Evolutionary conservation across 2,888 invertebrate genomes (phyloP).

Genomic region (Eristalis arbustorum): DNA sequence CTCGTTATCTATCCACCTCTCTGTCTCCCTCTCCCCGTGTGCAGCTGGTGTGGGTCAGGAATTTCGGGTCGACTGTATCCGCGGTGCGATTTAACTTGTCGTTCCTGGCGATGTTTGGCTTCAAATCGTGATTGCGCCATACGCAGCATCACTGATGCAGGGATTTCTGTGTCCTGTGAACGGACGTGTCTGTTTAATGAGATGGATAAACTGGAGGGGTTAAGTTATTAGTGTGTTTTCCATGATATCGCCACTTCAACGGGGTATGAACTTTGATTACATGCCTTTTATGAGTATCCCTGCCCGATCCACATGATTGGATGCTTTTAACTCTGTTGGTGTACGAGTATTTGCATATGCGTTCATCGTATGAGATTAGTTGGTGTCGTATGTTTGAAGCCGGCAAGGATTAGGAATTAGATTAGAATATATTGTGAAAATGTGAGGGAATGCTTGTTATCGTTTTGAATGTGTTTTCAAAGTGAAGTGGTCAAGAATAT

Average conservation of each 20-base stretch:
- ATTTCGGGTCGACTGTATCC: neutral
- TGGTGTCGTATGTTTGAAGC: neutral
- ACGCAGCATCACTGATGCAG: neutral
- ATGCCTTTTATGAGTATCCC: neutral
- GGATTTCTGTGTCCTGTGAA: neutral
- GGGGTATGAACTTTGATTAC: neutral
- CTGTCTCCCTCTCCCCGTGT: neutral
- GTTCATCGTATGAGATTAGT: neutral
- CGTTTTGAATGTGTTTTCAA: too few species aligned
- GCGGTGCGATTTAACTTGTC: neutral
- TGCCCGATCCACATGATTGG: neutral
- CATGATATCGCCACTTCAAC: too few species aligned
- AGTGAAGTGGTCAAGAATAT: too few species aligned
- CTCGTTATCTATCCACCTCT: neutral
- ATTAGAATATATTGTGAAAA: too few species aligned
- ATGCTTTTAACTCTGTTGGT: neutral
- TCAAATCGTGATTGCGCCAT: neutral
- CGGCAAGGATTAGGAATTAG: neutral
- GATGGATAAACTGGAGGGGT: neutral
- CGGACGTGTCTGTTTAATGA: neutral
- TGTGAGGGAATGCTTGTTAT: too few species aligned
- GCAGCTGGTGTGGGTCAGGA: neutral
- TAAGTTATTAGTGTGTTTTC: neutral
- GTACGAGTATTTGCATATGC: neutral
- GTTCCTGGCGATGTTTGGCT: neutral